These are phyloP conservation scores for Hydrozoanthus tunicans DNA, from an alignment of 64 coral and sea anemone genomes.

Conservation along the genomic window DNA sequence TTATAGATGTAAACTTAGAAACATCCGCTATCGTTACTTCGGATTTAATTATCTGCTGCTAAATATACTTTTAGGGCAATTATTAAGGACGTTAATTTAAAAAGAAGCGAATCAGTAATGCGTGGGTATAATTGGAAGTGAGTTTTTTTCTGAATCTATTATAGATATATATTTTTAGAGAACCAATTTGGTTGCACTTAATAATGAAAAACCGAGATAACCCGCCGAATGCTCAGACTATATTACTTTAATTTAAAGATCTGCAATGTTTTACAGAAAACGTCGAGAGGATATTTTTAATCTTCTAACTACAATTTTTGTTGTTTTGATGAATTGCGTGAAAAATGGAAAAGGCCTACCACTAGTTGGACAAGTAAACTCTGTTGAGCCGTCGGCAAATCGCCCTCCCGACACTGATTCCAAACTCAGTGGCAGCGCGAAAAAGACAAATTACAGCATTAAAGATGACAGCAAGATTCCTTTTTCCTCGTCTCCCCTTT, in stretches of 20 bases:
- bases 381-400: neutral
- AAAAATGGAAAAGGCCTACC: slow-evolving; percentile 7
- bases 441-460: neutral
- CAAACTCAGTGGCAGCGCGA: neutral
- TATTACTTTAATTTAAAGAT: neutral
- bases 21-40: neutral
- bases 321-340: neutral
- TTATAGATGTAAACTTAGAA: neutral
- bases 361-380: neutral
- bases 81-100: neutral
- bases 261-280: neutral
- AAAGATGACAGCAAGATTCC: neutral
- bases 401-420: neutral
- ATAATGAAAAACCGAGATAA: neutral
- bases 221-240: neutral
- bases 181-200: neutral
- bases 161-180: neutral
- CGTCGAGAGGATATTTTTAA: neutral
- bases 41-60: neutral
- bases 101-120: slow-evolving; percentile 10
- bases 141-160: neutral
- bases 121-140: neutral
- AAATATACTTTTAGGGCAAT: slow-evolving; percentile 7
- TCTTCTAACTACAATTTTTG: neutral
- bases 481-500: neutral